Evolutionary conservation across 2,797 vertebrate genomes (phyloP).

Genomic region (Leptatherina wallacei): DNA sequence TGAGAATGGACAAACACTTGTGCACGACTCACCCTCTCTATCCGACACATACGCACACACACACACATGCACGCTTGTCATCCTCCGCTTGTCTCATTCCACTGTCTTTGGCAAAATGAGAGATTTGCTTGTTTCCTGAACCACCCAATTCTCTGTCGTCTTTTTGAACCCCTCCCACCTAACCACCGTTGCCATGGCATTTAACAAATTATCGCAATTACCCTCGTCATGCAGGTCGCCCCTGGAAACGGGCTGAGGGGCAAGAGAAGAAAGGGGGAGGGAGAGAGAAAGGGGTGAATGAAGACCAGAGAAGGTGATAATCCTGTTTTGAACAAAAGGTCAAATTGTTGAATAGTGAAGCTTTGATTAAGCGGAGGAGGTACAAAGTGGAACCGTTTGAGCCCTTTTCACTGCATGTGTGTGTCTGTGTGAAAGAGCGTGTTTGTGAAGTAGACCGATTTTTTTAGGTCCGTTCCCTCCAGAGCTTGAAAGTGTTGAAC

Average conservation of each 20-base stretch:
- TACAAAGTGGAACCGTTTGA: constrained; percentile 97
- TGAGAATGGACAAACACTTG: constrained; percentile 99
- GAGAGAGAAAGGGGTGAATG: constrained; percentile 75
- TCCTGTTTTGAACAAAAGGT: constrained; percentile 99
- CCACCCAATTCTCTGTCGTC: constrained; percentile 69
- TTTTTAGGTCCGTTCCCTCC: constrained; percentile 60
- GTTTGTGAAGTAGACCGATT: constrained; percentile 59
- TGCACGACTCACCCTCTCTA: constrained; percentile 78
- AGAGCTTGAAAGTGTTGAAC: constrained; percentile 86
- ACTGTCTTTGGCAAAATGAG: constrained; percentile 94
- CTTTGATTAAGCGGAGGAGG: constrained; percentile 99
- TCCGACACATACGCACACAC: constrained; percentile 74
- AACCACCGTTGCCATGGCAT: constrained; percentile 99
- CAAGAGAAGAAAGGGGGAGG: constrained; percentile 70
- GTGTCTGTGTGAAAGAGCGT: constrained; percentile 23
- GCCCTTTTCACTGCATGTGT: constrained; percentile 62
- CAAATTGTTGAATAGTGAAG: constrained; percentile 99
- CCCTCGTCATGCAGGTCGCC: constrained; percentile 98
- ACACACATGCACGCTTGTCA: constrained; percentile 67
- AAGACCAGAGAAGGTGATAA: constrained; percentile 95
- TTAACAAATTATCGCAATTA: constrained; percentile 99
- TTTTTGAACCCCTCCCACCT: constrained; percentile 89
- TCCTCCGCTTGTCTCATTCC: constrained; percentile 84
- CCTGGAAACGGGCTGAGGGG: constrained; percentile 95
- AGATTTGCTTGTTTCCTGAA: constrained; percentile 87